Evolutionary conservation across 2,113 vertebrate species (phyloP), one percentile per base, ranked within the genome.

Genomic region (Prolemur simus): DNA sequence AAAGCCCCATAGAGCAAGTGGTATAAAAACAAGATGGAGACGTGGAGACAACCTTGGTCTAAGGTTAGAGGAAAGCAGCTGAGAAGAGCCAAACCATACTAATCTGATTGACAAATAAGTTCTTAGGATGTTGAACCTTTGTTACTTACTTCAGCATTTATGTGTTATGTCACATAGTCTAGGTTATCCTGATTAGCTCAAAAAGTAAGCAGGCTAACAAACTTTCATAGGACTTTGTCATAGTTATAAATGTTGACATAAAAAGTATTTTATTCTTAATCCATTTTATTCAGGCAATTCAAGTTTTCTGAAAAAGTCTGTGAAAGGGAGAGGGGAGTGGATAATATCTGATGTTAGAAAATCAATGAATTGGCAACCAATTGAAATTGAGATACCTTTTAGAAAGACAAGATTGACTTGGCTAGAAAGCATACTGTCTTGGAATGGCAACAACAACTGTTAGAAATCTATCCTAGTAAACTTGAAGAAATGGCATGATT

Each of bases 241-340:
- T 21, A 63, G 13, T 64, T 73, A 49, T 58, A 81, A 58, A 73
- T 74, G 5, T 42, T 78, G 60, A 71, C 0, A 8, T 1, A 34
- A n/a, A 89, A 91, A 96, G 58, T 15, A 58, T 32, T 85, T 52
- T 64, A 84, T 78, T 69, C 3, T 77, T 37, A 69, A 13, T 54
- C 18, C 10, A 27, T 49, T 6, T 54, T 78, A 89, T 52, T 47
- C 17, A 64, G 23, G 45, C 3, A 73, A 54, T 85, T 71, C n/a
- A 32, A 5, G 37, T 80, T 86, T 93, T 32, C 4, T 60, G 17
- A 25, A 2, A 71, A 89, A 47, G 8, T 32, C 18, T 76, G 3
- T n/a, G 52, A 89, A 77, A 56, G 37, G 13, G 4, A 76, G 8
- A 68, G 4, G 2, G 3, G 5, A 56, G 18, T 64, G 10, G 12